Percentiles rank a stretch among this genome's conserved stretches.
These are phyloP conservation scores for Antheraea mylitta DNA, from an alignment of 1,140 invertebrate genomes.

Conservation along the genomic window DNA sequence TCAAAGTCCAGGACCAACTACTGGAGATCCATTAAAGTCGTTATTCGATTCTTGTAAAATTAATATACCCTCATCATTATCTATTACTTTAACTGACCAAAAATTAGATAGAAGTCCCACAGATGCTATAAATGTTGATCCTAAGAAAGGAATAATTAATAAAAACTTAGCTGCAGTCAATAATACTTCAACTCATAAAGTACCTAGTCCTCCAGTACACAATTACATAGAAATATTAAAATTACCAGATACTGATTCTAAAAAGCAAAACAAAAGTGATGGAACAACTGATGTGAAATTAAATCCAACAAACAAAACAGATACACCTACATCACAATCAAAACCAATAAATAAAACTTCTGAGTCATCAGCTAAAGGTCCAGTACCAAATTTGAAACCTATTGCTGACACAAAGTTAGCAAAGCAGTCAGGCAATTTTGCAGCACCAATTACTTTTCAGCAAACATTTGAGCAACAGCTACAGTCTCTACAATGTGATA, in stretches of 20 bases:
- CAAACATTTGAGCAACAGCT: constrained; percentile 76
- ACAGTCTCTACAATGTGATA: constrained; percentile 63
- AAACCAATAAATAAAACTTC: constrained; percentile 50
- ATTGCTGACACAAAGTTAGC: constrained; percentile 72
- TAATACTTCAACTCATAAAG: constrained; percentile 53
- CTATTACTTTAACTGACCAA: constrained; percentile 80
- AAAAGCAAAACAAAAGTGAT: constrained; percentile 50
- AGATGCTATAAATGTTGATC: constrained; percentile 46
- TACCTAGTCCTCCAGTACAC: constrained; percentile 77
- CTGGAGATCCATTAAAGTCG: constrained; percentile 77
- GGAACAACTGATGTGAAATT: constrained; percentile 38
- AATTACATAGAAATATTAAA: constrained; percentile 82
- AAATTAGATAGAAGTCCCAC: constrained; percentile 60
- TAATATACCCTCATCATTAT: constrained; percentile 80
- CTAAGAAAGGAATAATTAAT: constrained; percentile 60
- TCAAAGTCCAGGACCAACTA: constrained; percentile 41
- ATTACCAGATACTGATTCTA: constrained; percentile 73
- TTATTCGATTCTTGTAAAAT: constrained; percentile 81
- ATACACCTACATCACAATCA: constrained; percentile 31
- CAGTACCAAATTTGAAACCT: constrained; percentile 76
- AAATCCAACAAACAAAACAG: constrained; percentile 41
- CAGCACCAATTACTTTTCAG: constrained; percentile 73
- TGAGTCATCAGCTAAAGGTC: constrained; percentile 67
- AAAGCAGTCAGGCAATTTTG: constrained; percentile 60
- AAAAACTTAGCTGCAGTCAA: constrained; percentile 55